Conservation (phyloP, 2,113 vertebrate species). For the Tenebrosternarchus preto region DNA sequence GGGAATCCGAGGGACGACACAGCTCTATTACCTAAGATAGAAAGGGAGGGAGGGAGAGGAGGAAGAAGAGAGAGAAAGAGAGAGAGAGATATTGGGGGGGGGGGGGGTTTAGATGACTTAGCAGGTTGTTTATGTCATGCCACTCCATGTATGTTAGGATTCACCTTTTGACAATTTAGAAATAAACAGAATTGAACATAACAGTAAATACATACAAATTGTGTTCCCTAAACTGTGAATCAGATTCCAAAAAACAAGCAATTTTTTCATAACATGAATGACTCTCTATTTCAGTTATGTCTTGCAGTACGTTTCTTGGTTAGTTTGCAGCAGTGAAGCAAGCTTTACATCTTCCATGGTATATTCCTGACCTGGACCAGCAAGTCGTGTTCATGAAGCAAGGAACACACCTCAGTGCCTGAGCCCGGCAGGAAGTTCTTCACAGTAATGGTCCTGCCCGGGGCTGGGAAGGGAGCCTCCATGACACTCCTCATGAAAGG, state of each 20-base stretch:
- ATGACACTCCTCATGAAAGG: conserved; percentile 97
- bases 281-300: background rate
- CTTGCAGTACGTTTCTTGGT: background rate
- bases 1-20: conserved; percentile 88
- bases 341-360: background rate
- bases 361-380: background rate
- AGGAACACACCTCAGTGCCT: conserved; percentile 85
- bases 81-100: too few species aligned
- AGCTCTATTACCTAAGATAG: conserved; percentile 87
- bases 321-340: background rate
- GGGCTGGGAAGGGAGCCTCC: conserved; percentile 95
- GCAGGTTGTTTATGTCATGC: background rate
- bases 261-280: background rate
- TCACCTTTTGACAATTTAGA: background rate
- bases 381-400: background rate
- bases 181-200: too few species aligned
- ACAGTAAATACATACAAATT: too few species aligned
- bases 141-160: background rate
- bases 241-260: background rate
- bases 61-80: conserved; percentile 13
- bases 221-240: background rate
- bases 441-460: conserved; percentile 88
- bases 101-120: background rate
- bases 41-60: conserved; percentile 9
- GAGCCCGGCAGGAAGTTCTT: conserved; percentile 96